Base-by-base conservation (phyloP, 2,888 invertebrate species). In the Heliconius hortense region DNA sequence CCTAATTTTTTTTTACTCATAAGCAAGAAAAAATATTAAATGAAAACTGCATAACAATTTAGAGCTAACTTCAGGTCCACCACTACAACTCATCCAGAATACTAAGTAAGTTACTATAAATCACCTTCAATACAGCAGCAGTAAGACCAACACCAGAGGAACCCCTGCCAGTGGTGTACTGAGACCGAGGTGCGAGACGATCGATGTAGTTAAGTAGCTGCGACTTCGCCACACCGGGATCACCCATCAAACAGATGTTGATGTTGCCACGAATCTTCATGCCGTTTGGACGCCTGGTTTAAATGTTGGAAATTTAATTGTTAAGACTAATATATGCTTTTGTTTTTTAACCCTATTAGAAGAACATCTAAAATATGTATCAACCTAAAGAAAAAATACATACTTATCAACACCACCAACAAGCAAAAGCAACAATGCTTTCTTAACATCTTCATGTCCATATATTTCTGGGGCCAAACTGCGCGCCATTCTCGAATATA, bases 221-320 rank as follows among this genome's bases (percentile, higher is more conserved):
- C 0, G 99, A 99, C 94, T 99, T 99, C 74, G 99, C 99, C 75
- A 99, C 99, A 84, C 99, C 99, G 35, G 99, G 99, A 95, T 99
- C 99, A 63, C 99, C 99, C 99, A 99, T 99, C 84, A 99, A 93
- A 85, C 99, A 99, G 80, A 99, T 98, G 90, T 99, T 99, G 81
- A 99, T 98, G 87, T 97, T 98, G 77, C 98, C 97, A 89, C 99
- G 96, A 85, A 99, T 99, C 94, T 98, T 99, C 97, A 99, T 99
- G 78, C 99, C 99, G 81, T 98, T 97, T 0, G 98, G 98, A 69
- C 96, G 95, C 76, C 95, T 95, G 77, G 10, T n/a, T 10, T 56
- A n/a, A 48, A 56, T 15, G 43, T 43, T 35, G 10, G 35, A 1
- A 43, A 43, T 43, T 13, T 15, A 43, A 43, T 43, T 43, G 15